These are phyloP conservation scores for Auanema freiburgensis DNA, from an alignment of 2,888 invertebrate genomes.

Conservation along the genomic window DNA sequence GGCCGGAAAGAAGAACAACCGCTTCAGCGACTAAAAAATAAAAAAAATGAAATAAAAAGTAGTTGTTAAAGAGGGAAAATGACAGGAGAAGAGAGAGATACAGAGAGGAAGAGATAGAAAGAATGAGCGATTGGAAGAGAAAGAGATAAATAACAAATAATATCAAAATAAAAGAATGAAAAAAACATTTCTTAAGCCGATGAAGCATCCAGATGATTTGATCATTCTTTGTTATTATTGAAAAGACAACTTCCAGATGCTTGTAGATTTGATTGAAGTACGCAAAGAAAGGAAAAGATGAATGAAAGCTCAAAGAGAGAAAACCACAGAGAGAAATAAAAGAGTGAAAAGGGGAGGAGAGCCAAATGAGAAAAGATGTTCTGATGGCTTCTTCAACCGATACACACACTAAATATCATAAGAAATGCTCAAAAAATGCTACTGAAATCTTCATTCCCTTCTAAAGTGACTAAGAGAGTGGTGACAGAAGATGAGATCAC, in stretches of 20 bases:
- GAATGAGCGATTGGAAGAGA: constrained; percentile 1
- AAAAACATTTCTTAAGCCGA: too few relatives aligned
- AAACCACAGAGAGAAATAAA: background rate
- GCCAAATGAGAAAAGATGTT: constrained; percentile 3
- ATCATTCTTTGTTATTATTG: too few relatives aligned
- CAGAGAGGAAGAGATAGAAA: background rate
- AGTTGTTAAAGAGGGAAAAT: too few relatives aligned
- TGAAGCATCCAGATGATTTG: too few relatives aligned
- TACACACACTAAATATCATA: background rate
- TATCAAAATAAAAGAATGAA: background rate
- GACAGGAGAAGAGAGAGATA: background rate
- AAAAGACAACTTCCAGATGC: too few relatives aligned
- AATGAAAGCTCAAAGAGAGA: background rate
- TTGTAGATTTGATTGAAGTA: background rate
- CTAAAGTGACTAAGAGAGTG: too few relatives aligned
- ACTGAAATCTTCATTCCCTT: too few relatives aligned
- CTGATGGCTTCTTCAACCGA: constrained; percentile 3
- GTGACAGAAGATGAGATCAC: too few relatives aligned
- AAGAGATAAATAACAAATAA: constrained; percentile 1
- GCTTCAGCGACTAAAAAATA: too few relatives aligned
- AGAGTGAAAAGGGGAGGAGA: constrained; percentile 4
- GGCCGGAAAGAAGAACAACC: too few relatives aligned
- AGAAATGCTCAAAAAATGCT: too few relatives aligned
- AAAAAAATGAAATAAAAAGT: too few relatives aligned
- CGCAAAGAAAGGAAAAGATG: constrained; percentile 7